These are phyloP conservation scores for Leptopilina drosophilae DNA, from an alignment of 2,888 invertebrate species.

Conservation along the genomic window DNA sequence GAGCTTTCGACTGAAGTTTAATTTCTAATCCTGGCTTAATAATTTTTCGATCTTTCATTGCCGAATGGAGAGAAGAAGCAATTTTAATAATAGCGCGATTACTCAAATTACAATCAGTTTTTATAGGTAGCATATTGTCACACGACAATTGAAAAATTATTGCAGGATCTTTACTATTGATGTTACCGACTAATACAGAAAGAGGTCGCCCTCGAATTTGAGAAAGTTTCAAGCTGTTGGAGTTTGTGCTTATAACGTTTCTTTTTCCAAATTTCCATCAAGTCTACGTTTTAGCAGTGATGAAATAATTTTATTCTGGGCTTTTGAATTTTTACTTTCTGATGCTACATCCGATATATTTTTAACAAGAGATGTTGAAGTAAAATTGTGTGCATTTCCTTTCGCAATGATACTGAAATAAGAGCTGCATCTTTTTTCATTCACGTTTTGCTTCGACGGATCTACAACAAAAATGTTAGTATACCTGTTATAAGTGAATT, in stretches of 20 bases:
- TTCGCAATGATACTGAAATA: conserved; percentile 41
- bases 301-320: background rate
- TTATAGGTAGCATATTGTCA: conserved; percentile 36
- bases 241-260: background rate
- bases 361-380: conserved; percentile 29
- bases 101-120: conserved; percentile 38
- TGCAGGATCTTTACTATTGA: conserved; percentile 20
- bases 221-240: conserved; percentile 4
- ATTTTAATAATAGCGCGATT: conserved; percentile 23
- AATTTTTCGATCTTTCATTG: conserved; percentile 26
- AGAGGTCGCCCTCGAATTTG: conserved; percentile 33
- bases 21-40: conserved; percentile 34
- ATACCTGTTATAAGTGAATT: background rate
- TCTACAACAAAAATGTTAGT: conserved; percentile 20
- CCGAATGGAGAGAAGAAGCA: conserved; percentile 33
- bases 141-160: conserved; percentile 36
- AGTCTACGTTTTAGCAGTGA: background rate
- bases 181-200: conserved; percentile 22
- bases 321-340: conserved; percentile 11
- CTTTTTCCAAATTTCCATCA: conserved; percentile 13
- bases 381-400: conserved; percentile 34
- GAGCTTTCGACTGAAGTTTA: conserved; percentile 30
- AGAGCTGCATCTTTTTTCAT: conserved; percentile 35
- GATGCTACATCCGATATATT: conserved; percentile 19
- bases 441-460: background rate